phyloP scores from a whole-genome alignment of 2,797 vertebrate species.

The Crypturellus tataupa region DNA sequence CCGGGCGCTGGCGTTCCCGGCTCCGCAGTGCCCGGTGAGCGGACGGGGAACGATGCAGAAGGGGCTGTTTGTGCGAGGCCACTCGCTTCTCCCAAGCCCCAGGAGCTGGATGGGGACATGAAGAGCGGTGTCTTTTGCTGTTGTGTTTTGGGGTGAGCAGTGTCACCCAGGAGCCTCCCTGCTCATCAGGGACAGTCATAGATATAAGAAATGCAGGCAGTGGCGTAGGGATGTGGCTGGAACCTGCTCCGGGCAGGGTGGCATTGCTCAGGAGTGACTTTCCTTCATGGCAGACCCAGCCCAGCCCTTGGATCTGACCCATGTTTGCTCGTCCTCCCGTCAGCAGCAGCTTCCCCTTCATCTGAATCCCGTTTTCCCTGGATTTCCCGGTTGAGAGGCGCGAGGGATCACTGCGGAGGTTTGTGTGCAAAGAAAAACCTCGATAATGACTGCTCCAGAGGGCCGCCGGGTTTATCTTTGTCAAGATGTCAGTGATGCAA shows the following conservation, averaged over 20 bases:
- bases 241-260: not conserved
- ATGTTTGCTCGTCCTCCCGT: conserved; percentile 8
- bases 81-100: not conserved
- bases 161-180: not conserved
- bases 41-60: not conserved
- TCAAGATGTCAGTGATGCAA: conserved; percentile 62
- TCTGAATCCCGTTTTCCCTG: conserved; percentile 36
- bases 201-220: not conserved
- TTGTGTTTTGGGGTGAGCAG: not conserved
- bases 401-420: conserved; percentile 59
- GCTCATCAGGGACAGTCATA: not conserved
- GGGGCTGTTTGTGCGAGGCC: not conserved
- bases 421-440: conserved; percentile 60
- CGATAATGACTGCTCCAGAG: conserved; percentile 48
- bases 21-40: not conserved
- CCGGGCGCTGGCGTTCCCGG: not conserved
- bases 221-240: not conserved
- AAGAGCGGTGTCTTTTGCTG: not conserved
- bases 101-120: not conserved
- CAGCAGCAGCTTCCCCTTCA: conserved; percentile 41
- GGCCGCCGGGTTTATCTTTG: conserved; percentile 63
- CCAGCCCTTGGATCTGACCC: not conserved
- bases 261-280: not conserved
- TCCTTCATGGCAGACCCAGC: not conserved
- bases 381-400: conserved; percentile 66